Evolutionary conservation across 2,888 invertebrate genomes (phyloP).

Genomic region (Cyaniris semiargus): DNA sequence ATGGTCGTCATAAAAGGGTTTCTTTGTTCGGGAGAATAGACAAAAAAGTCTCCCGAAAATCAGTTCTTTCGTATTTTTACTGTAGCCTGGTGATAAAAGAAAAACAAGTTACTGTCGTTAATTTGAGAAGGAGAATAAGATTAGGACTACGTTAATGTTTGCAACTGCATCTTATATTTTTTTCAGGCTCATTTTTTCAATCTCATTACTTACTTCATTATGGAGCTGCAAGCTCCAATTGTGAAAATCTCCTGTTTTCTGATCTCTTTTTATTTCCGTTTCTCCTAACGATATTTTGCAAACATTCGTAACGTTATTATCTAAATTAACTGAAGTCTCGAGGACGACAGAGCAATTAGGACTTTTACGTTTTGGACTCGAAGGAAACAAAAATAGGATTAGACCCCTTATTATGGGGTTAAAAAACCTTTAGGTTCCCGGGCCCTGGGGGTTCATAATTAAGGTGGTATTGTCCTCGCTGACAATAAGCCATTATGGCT

Average conservation of each 20-base stretch:
- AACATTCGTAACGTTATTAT: conserved; percentile 23
- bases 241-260: not conserved
- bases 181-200: not conserved
- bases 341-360: conserved; percentile 22
- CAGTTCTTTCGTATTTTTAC: too few relatives aligned
- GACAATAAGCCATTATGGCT: conserved; percentile 49
- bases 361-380: conserved; percentile 13
- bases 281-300: not conserved
- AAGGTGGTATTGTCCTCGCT: conserved; percentile 55
- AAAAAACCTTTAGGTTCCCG: conserved; percentile 45
- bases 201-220: not conserved
- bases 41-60: too few relatives aligned
- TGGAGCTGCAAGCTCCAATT: not conserved
- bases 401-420: conserved; percentile 4
- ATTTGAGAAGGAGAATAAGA: too few relatives aligned
- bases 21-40: too few relatives aligned
- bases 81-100: too few relatives aligned
- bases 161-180: not conserved
- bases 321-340: conserved; percentile 14
- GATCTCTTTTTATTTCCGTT: not conserved
- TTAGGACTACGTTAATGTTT: too few relatives aligned
- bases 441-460: conserved; percentile 51
- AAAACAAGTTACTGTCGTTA: too few relatives aligned
- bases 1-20: too few relatives aligned
- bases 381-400: conserved; percentile 9